phyloP scores from a whole-genome alignment of 1,140 invertebrate species.

The Ganaspis sp. region DNA sequence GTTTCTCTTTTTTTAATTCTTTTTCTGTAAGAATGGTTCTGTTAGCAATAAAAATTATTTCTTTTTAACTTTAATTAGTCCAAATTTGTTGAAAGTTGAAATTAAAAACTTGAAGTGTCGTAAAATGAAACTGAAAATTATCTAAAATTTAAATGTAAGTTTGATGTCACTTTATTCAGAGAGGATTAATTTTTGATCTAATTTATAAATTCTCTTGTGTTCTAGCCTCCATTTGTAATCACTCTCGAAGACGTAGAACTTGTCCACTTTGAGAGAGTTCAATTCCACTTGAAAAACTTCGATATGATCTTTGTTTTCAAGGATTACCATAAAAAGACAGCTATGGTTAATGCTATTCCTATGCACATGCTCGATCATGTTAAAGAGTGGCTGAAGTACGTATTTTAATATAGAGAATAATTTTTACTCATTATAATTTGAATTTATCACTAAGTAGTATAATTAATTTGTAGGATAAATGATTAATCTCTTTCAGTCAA shows the following conservation, averaged over 20 bases:
- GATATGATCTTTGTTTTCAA: constrained; percentile 99
- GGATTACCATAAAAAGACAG: constrained; percentile 95
- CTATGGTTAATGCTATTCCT: constrained; percentile 98
- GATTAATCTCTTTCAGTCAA: no score
- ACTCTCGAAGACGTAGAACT: constrained; percentile 98
- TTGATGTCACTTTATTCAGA: not conserved
- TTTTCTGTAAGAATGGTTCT: no score
- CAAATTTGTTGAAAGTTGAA: no score
- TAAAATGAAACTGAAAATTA: no score
- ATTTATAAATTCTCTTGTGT: constrained; percentile 48
- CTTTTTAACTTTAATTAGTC: no score
- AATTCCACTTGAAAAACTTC: constrained; percentile 99
- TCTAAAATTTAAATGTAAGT: no score
- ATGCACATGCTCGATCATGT: constrained; percentile 99
- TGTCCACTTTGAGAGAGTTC: constrained; percentile 99
- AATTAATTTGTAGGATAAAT: no score
- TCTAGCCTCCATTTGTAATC: constrained; percentile 96
- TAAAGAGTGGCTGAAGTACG: constrained; percentile 98
- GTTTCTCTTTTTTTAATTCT: no score
- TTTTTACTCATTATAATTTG: constrained; percentile 36
- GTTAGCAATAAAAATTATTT: no score
- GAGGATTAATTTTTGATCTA: not conserved
- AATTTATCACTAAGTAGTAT: constrained; percentile 33
- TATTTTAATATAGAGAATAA: constrained; percentile 48
- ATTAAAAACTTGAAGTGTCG: no score